These are phyloP conservation scores for Eudyptes chrysolophus DNA, from an alignment of 2,113 vertebrate genomes.

Conservation along the genomic window DNA sequence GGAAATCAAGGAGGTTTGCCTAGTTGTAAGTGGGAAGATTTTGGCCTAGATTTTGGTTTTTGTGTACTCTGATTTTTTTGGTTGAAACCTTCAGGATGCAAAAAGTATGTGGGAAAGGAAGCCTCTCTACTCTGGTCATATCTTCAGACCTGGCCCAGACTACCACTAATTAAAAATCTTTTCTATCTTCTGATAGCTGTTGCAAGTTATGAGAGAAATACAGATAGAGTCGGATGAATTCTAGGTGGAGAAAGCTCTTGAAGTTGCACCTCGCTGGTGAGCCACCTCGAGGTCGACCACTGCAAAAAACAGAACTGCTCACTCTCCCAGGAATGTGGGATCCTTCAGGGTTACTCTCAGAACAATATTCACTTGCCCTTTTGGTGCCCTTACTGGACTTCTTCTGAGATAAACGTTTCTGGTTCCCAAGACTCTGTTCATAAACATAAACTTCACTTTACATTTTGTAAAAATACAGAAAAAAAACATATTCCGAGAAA, in stretches of 20 bases:
- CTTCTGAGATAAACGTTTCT: constrained; percentile 21
- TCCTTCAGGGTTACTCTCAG: not conserved
- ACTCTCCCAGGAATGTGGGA: not conserved
- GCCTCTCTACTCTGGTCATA: not conserved
- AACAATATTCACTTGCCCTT: not conserved
- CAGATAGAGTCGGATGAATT: not conserved
- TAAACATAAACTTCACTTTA: constrained; percentile 48
- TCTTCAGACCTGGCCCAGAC: not conserved
- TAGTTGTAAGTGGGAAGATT: not conserved
- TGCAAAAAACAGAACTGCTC: not conserved
- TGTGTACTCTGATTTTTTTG: not conserved
- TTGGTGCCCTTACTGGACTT: not conserved
- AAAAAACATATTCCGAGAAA: not conserved
- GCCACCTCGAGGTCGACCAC: not conserved
- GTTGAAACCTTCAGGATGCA: not conserved
- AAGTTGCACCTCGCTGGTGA: not conserved
- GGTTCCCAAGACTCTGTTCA: constrained; percentile 10
- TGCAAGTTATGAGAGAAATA: not conserved
- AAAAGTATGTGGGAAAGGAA: not conserved
- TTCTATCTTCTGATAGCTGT: not conserved
- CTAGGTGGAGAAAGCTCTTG: not conserved
- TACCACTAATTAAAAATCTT: not conserved
- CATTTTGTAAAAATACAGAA: constrained; percentile 23
- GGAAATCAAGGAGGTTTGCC: not conserved
- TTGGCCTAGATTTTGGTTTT: not conserved